Evolutionary conservation across 1,140 invertebrate genomes (phyloP), one percentile per base, ranked within the genome.

Genomic region (Anadara kagoshimensis): DNA sequence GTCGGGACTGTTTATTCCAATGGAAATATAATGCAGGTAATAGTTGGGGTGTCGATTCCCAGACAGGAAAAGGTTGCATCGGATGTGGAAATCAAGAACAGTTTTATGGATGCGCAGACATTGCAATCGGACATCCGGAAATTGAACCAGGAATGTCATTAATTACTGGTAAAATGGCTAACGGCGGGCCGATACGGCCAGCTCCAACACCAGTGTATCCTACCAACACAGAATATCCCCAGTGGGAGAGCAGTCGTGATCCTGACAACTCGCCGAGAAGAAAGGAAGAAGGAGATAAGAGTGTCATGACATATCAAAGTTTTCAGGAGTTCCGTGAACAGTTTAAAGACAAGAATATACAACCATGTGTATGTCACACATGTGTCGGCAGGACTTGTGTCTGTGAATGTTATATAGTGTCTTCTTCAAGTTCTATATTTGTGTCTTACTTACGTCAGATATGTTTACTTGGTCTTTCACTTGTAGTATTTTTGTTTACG

Each of bases 21-120:
- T 88, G 87, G 88, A 83, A 85, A 70, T 89, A 87, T 74, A 83
- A 82, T 54, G 81, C 88, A 3, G 88, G 86, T 24, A 90, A 88
- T 75, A 86, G 83, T 64, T 87, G 85, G 85, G 85, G 85, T 45
- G 76, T 56, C 5, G 79, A 83, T 71, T 49, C 75, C 22, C 49
- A 24, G n/a, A 82, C 77, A 16, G 81, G 80, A 1, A 61, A 69
- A 58, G 62, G 70, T 2, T 84, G 85, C 65, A 69, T 86, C 12
- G 86, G 86, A 0, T 86, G 83, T 74, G 86, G 86, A 5, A 75
- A 79, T 11, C 86, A 87, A 61, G 85, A 86, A 71, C 83, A 86
- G 68, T 87, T 86, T 69, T 85, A 85, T 76, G 84, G 83, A 41
- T 87, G 86, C 67, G 81, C 86, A 4, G 86, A 87, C 67, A 73